Evolutionary conservation across 2,888 invertebrate genomes (phyloP), one percentile per base, ranked within the genome.

Genomic region (Trichogramma dendrolimi): DNA sequence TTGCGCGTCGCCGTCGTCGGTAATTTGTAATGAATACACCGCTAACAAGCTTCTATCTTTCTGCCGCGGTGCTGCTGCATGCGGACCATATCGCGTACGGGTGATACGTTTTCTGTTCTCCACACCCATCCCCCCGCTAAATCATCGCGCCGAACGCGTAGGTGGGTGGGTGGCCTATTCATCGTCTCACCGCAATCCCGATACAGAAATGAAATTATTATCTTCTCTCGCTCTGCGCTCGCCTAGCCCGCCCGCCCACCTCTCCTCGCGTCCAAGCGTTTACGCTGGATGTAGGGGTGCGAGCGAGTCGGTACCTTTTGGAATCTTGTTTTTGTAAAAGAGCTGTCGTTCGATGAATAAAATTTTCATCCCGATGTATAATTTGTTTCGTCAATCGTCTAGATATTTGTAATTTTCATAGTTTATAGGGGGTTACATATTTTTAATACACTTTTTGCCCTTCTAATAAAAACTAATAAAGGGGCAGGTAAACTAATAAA

Each of bases 11-110:
- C 39, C 63, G 70, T 61, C 69, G 71, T 67, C 71, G 72, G 72
- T 72, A 74, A 75, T 75, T 75, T 74, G 72, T 72, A 75, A 74
- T 75, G 75, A 75, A 75, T 75, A 75, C 72, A 69, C 69, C 68
- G 69, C 74, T 75, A 75, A 75, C 75, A 73, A 75, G 72, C 71
- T 67, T 58, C 65, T 14, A 48, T 38, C 27, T 39, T 14, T 10
- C 51, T 44, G 50, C 6, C 52, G 51, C 40, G 54, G 10, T 27
- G 27, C 27, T 27, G 27, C 27, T 27, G 1, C 27, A 27, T 27
- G 27, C 27, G 3, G 27, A 27, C 27, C 27, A 27, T 27, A 27
- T 27, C 27, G 47, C 7, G 46, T 4, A 44, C 6, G 51, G 7
- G 46, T 10, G 50, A 50, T 14, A 50, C 8, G 27, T 6, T 27